Conservation (phyloP, 2,797 vertebrate genomes). For the Setipinna tenuifilis region DNA sequence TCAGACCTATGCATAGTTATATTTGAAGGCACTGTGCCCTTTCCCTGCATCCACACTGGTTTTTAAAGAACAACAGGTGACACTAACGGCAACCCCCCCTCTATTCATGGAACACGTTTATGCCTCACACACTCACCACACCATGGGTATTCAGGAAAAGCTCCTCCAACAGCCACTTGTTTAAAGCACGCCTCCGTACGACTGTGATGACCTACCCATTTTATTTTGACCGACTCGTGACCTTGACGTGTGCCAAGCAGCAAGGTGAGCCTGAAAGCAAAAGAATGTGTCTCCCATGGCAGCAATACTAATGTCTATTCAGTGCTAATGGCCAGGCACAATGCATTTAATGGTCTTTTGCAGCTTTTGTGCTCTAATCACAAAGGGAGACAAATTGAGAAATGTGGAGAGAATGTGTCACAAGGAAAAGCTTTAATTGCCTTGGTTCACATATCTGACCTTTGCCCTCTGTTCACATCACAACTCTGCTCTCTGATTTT, state of each 20-base stretch:
- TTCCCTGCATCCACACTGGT: background rate
- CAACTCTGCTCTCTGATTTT: background rate
- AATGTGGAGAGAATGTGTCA: slow-evolving; percentile 60
- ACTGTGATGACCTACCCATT: background rate
- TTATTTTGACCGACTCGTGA: background rate
- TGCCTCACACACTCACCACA: background rate
- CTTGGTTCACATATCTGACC: slow-evolving; percentile 53
- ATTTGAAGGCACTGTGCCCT: too few relatives aligned
- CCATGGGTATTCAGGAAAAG: background rate
- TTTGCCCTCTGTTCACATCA: slow-evolving; percentile 37
- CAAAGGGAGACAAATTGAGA: slow-evolving; percentile 56
- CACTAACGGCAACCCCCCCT: background rate
- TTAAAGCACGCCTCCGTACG: background rate
- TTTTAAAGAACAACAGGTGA: background rate
- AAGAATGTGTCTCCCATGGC: slow-evolving; percentile 37
- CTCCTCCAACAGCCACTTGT: background rate
- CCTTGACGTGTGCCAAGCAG: background rate
- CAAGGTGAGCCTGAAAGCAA: background rate
- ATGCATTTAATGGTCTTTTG: slow-evolving; percentile 71
- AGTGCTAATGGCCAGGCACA: slow-evolving; percentile 57
- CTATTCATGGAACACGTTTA: background rate
- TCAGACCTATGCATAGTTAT: too few relatives aligned
- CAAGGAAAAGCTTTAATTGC: slow-evolving; percentile 56
- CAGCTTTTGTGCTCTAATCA: slow-evolving; percentile 57
- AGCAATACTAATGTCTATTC: slow-evolving; percentile 72